These are phyloP conservation scores for Alloscopus bannaensis DNA, from an alignment of 2,888 invertebrate genomes.

Conservation along the genomic window DNA sequence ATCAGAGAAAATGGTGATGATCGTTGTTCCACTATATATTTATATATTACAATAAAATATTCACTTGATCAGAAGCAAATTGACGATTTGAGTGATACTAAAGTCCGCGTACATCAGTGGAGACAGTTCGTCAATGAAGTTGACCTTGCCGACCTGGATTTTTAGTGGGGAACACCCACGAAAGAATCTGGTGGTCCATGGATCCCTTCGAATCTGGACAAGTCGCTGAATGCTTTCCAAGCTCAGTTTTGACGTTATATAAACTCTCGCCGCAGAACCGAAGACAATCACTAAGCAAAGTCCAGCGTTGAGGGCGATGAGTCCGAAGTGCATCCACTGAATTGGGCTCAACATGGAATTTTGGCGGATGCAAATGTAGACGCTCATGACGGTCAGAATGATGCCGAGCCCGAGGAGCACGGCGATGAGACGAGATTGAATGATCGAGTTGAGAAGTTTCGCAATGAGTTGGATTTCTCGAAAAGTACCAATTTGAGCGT, in stretches of 20 bases:
- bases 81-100: constrained; percentile 2
- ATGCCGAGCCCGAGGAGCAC: neutral
- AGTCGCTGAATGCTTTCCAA: neutral
- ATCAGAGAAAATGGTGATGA: too few species aligned
- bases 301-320: neutral
- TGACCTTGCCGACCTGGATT: neutral
- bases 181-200: neutral
- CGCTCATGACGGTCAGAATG: neutral
- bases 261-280: constrained; percentile 1
- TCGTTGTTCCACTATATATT: too few species aligned
- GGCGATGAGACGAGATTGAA: neutral
- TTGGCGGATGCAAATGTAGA: neutral
- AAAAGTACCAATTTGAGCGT: neutral
- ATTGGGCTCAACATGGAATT: neutral
- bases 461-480: constrained; percentile 9
- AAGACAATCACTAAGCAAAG: neutral
- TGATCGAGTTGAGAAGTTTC: neutral
- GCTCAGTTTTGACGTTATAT: neutral
- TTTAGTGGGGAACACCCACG: neutral
- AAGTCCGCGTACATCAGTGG: neutral
- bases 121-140: neutral
- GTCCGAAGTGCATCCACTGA: constrained; percentile 6
- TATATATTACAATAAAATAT: too few species aligned
- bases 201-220: neutral
- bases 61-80: neutral